phyloP scores from a whole-genome alignment of 2,888 invertebrate species.

The Tholera decimalis region DNA sequence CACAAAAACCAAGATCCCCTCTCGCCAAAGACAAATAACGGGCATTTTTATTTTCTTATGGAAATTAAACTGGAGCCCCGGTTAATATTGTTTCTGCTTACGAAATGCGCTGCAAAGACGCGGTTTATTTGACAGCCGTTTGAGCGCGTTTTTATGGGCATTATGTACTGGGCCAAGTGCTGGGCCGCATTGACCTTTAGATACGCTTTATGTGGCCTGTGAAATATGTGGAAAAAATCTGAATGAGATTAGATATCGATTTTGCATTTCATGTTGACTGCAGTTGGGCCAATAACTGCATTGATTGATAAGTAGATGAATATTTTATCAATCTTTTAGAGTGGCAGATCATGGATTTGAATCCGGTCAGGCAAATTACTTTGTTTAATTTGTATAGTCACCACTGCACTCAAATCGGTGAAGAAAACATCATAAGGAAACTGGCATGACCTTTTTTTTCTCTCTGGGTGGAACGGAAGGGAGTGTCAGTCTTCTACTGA shows the following conservation, averaged over 20 bases:
- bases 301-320: too few species aligned
- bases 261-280: too few species aligned
- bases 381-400: too few species aligned
- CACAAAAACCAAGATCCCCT: conserved; percentile 59
- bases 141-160: conserved; percentile 48
- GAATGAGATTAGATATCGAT: background rate
- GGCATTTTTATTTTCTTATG: conserved; percentile 77
- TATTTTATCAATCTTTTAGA: too few species aligned
- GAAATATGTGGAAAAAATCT: conserved; percentile 4
- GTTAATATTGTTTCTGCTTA: conserved; percentile 73
- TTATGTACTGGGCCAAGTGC: conserved; percentile 6
- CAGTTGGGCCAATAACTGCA: too few species aligned
- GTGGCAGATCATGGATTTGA: too few species aligned
- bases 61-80: conserved; percentile 70
- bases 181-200: conserved; percentile 38
- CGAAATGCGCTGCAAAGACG: conserved; percentile 63
- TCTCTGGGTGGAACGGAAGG: too few species aligned
- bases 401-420: too few species aligned
- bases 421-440: too few species aligned
- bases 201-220: conserved; percentile 23
- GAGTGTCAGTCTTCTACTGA: too few species aligned
- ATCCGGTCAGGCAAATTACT: too few species aligned
- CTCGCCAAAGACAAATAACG: conserved; percentile 63
- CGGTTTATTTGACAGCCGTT: conserved; percentile 71
- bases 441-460: too few species aligned